phyloP scores from a whole-genome alignment of 2,888 invertebrate species.

The Athrips mouffetella region DNA sequence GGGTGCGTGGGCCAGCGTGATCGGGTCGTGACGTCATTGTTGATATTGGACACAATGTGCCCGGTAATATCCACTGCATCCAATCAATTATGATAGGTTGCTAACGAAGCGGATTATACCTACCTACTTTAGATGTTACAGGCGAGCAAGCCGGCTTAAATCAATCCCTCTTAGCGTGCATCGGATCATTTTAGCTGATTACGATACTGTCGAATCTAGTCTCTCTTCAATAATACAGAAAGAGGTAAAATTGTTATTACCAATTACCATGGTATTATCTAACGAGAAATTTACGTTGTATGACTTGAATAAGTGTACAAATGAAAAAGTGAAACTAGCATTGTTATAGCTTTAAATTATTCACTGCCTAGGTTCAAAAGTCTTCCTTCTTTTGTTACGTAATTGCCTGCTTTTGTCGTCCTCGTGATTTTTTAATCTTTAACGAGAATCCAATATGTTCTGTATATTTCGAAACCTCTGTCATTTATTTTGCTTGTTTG shows the following conservation, averaged over 20 bases:
- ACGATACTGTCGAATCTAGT: too few species aligned
- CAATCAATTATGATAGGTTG: conserved; percentile 1
- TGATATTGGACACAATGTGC: conserved; percentile 2
- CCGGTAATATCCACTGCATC: conserved; percentile 2
- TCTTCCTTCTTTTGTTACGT: neutral
- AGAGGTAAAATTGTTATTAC: too few species aligned
- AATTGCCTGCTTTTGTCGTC: neutral
- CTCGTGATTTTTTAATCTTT: neutral
- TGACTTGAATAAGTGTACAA: too few species aligned
- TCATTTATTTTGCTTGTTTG: too few species aligned
- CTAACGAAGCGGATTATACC: conserved; percentile 1
- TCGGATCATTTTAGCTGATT: neutral
- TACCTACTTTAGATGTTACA: neutral
- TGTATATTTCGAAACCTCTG: too few species aligned
- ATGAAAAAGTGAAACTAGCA: neutral
- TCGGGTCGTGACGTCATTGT: conserved; percentile 3
- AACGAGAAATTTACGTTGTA: too few species aligned
- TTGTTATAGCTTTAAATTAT: neutral
- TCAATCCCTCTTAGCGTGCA: neutral
- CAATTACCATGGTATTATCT: too few species aligned
- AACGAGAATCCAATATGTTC: neutral
- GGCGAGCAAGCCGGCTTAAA: neutral
- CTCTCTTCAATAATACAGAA: too few species aligned
- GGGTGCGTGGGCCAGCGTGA: conserved; percentile 2
- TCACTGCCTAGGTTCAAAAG: neutral